Evolutionary conservation across 2,888 invertebrate genomes (phyloP).

Genomic region (Lottia gigantea): DNA sequence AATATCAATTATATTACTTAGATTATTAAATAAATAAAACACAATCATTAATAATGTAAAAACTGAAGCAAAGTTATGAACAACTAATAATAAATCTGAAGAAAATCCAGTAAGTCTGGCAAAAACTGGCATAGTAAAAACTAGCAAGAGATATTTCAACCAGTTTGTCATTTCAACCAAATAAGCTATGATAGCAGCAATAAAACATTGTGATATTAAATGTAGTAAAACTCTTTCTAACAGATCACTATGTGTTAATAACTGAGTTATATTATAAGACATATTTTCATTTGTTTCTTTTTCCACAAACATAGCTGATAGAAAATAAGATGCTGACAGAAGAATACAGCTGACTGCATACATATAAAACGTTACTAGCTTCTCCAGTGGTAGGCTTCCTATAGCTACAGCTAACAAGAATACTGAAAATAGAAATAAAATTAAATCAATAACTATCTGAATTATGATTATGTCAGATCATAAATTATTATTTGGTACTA

Average conservation of each 20-base stretch:
- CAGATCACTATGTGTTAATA: conserved; percentile 50
- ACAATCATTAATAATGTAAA: conserved; percentile 67
- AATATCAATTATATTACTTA: conserved; percentile 65
- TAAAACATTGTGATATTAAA: conserved; percentile 62
- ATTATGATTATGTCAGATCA: no score
- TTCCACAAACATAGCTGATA: conserved; percentile 69
- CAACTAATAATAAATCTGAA: conserved; percentile 58
- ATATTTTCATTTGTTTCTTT: conserved; percentile 43
- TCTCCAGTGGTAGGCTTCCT: conserved; percentile 69
- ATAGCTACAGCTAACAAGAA: conserved; percentile 69
- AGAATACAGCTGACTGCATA: conserved; percentile 69
- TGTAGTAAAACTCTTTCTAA: conserved; percentile 62
- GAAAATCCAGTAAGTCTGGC: conserved; percentile 69
- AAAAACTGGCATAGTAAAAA: conserved; percentile 70
- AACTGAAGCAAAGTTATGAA: conserved; percentile 70
- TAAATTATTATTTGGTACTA: no score
- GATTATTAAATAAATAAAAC: conserved; percentile 67
- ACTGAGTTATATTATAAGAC: conserved; percentile 31
- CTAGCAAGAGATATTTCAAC: conserved; percentile 65
- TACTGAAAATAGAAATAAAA: conserved; percentile 61
- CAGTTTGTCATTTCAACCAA: conserved; percentile 67
- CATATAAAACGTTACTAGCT: conserved; percentile 70
- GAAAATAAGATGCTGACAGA: conserved; percentile 68
- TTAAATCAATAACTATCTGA: neutral
- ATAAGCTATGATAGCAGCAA: conserved; percentile 64